Base-by-base conservation (phyloP, 2,888 invertebrate genomes). In the Parnassius orleans region DNA sequence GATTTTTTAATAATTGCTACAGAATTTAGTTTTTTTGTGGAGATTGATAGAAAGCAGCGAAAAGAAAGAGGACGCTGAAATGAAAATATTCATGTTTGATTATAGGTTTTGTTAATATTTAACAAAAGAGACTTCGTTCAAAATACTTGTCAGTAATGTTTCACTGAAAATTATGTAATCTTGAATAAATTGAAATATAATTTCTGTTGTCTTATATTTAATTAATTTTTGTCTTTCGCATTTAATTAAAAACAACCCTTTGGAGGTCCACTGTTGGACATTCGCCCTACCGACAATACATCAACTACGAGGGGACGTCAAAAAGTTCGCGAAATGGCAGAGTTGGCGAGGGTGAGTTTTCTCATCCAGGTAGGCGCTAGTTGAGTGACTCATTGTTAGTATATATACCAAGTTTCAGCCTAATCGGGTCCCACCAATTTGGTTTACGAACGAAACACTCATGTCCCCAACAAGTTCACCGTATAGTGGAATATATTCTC, bases 171-270 rank as follows among this genome's bases (percentile, higher is more conserved):
- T 84, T 84, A 83, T 84, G 83, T 85, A 83, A 80, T 78, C 76
- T 79, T 76, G 66, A 82, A 82, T 83, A 84, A 84, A 84, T 72
- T 80, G 79, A 79, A 83, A 83, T 84, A 80, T 77, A 70, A 84
- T 84, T 85, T 84, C 77, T 60, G 59, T 59, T 57, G 68, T 55
- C 70, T 81, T 83, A 81, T 73, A 77, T 78, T 83, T 70, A 41
- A 1, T 11, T 12, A 10, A 2, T 42, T 15, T 9, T 7, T 24
- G 10, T 42, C 53, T 14, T 5, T 53, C 12, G 24, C 7, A 33
- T 33, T 52, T n/a, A 24, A 11, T 33, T 33, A 33, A 33, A 33
- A 33, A 33, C 33, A 33, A 33, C 7, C 33, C 19, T 19, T 19
- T 19, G 5, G 33, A 33, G 33, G 33, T 19, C 33, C 7, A 33